Evolutionary conservation across 2,113 vertebrate genomes (phyloP).

Genomic region (Leiothrix lutea): DNA sequence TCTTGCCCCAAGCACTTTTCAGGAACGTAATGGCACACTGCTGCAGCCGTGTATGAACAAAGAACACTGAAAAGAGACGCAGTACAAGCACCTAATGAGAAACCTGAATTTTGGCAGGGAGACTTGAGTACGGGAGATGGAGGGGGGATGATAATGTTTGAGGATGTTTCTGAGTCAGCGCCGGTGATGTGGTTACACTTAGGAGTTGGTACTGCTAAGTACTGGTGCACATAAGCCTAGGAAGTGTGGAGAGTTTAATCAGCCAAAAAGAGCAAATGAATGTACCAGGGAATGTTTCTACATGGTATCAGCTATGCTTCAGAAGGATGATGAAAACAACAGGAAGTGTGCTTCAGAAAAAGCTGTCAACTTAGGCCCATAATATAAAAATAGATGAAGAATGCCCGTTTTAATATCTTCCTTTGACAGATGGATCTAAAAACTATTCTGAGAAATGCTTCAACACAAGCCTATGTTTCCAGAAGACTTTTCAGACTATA

Average conservation of each 20-base stretch:
- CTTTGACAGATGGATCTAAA: neutral
- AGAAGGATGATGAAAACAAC: neutral
- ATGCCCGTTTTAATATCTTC: neutral
- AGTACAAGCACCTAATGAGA: neutral
- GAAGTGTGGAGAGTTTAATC: neutral
- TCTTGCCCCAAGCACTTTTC: neutral
- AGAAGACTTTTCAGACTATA: neutral
- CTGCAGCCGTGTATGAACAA: neutral
- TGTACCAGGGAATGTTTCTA: neutral
- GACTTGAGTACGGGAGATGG: neutral
- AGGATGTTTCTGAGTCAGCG: neutral
- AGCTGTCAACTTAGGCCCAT: neutral
- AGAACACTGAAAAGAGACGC: neutral
- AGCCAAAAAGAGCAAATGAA: neutral
- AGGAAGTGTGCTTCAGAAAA: neutral
- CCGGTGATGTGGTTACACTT: neutral
- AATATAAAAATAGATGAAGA: neutral
- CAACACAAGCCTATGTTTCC: neutral
- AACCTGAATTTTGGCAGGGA: neutral
- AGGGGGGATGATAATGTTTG: neutral
- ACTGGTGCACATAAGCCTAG: neutral
- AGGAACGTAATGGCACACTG: neutral
- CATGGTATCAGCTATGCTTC: neutral
- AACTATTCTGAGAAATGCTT: slow-evolving; percentile 5
- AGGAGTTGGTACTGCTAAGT: neutral